A percentile compares a stretch with the other conserved stretches of the same genome.
Conservation (phyloP, 2,797 vertebrate species). For the Sebastes cheni region DNA sequence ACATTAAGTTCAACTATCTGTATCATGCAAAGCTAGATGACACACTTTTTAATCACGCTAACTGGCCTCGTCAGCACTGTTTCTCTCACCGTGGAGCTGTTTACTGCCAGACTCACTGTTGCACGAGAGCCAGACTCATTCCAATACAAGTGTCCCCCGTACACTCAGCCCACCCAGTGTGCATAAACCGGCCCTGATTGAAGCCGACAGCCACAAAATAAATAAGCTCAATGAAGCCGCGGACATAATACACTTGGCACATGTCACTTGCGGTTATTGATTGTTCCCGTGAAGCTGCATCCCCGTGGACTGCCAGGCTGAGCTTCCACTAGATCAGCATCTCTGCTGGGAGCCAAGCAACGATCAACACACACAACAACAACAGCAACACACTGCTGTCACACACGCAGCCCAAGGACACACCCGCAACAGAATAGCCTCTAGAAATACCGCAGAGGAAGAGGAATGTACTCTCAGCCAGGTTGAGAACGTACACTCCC, state of each 20-base stretch:
- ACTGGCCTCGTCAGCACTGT: background rate
- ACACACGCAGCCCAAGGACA: slow-evolving; percentile 25
- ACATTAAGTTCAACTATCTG: background rate
- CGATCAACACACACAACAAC: slow-evolving; percentile 5
- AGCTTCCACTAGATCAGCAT: slow-evolving; percentile 59
- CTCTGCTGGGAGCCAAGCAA: slow-evolving; percentile 55
- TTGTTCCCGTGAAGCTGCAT: slow-evolving; percentile 56
- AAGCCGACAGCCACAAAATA: slow-evolving; percentile 79
- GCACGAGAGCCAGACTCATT: slow-evolving; percentile 12
- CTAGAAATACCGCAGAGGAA: slow-evolving; percentile 22
- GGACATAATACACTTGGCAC: slow-evolving; percentile 80
- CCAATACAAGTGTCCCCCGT: slow-evolving; percentile 5
- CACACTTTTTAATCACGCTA: slow-evolving; percentile 3
- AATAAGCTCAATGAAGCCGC: slow-evolving; percentile 77
- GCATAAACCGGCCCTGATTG: slow-evolving; percentile 70
- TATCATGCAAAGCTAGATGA: slow-evolving; percentile 1
- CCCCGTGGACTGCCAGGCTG: slow-evolving; percentile 40
- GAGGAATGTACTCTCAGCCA: slow-evolving; percentile 28
- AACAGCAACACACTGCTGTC: slow-evolving; percentile 23
- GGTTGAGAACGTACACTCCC: slow-evolving; percentile 13
- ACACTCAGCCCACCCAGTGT: slow-evolving; percentile 39
- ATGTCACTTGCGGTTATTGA: slow-evolving; percentile 76
- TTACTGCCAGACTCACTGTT: slow-evolving; percentile 11
- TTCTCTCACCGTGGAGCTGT: slow-evolving; percentile 1
- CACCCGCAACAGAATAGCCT: slow-evolving; percentile 9